These are phyloP conservation scores for Sebastes kiyomatsui DNA, from an alignment of 2,797 vertebrate species.

Conservation along the genomic window DNA sequence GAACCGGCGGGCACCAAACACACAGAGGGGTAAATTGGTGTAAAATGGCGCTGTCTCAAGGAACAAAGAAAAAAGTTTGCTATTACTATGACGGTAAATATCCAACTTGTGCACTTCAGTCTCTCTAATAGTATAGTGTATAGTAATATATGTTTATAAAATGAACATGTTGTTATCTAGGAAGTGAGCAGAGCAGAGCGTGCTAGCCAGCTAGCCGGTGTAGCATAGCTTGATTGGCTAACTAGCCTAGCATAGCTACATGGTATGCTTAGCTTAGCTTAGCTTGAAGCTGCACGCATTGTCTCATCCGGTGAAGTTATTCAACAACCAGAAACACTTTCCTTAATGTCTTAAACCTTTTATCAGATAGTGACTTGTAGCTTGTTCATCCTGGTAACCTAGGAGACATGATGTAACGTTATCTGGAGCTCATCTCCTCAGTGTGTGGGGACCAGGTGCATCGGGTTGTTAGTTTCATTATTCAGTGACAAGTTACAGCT, in stretches of 20 bases:
- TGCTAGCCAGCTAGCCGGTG: constrained; percentile 39
- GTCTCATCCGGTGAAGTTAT: not conserved
- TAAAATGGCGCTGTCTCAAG: constrained; percentile 97
- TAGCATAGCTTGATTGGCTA: constrained; percentile 34
- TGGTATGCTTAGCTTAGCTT: constrained; percentile 5
- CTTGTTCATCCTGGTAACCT: not conserved
- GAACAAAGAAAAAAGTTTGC: constrained; percentile 98
- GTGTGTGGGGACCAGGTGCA: not conserved
- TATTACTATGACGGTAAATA: constrained; percentile 96
- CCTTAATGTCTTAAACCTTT: not conserved
- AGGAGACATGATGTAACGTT: not conserved
- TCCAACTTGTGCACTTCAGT: not conserved
- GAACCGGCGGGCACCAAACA: constrained; percentile 54
- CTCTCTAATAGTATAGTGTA: fast-evolving
- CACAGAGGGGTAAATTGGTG: constrained; percentile 66
- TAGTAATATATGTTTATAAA: not conserved
- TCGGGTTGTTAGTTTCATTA: not conserved
- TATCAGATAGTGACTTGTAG: fast-evolving
- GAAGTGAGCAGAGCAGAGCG: not conserved
- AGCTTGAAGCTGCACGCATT: constrained; percentile 7
- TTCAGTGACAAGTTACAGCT: not conserved
- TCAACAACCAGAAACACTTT: fast-evolving
- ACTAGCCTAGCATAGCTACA: constrained; percentile 35
- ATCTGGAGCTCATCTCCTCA: constrained; percentile 3
- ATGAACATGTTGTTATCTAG: no score